Evolutionary conservation across 2,888 invertebrate genomes (phyloP).

Genomic region (Drosophila ustulata): DNA sequence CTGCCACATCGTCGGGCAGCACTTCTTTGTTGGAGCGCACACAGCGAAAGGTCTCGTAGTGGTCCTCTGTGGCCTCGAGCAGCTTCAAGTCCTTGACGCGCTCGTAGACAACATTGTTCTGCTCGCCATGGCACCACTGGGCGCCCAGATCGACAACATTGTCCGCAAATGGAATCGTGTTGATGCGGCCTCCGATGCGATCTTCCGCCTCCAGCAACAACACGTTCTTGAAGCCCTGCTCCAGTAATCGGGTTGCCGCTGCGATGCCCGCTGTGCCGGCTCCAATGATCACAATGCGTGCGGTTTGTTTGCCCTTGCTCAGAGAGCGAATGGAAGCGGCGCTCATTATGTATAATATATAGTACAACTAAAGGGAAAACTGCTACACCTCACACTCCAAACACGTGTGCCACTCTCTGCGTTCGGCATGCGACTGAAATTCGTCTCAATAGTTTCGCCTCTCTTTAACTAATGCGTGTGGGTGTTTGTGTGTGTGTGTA

Average conservation of each 20-base stretch:
- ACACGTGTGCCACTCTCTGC: conserved; percentile 30
- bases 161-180: conserved; percentile 86
- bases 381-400: background rate
- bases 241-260: conserved; percentile 83
- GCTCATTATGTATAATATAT: conserved; percentile 43
- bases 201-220: conserved; percentile 88
- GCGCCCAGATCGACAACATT: conserved; percentile 90
- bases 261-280: conserved; percentile 85
- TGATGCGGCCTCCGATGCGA: conserved; percentile 88
- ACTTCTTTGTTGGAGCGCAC: conserved; percentile 83
- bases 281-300: conserved; percentile 83
- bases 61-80: conserved; percentile 73
- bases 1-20: conserved; percentile 80
- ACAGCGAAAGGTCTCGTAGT: conserved; percentile 79
- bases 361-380: background rate
- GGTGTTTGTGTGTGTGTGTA: background rate
- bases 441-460: conserved; percentile 10
- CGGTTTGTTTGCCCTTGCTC: conserved; percentile 60
- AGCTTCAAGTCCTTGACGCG: conserved; percentile 84
- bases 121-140: conserved; percentile 90
- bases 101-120: conserved; percentile 87
- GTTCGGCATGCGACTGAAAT: conserved; percentile 55
- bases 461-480: background rate
- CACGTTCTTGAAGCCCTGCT: conserved; percentile 85
- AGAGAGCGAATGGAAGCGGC: conserved; percentile 46